These are phyloP conservation scores for Orchesellides sinensis DNA, from an alignment of 2,888 invertebrate genomes.

Conservation along the genomic window DNA sequence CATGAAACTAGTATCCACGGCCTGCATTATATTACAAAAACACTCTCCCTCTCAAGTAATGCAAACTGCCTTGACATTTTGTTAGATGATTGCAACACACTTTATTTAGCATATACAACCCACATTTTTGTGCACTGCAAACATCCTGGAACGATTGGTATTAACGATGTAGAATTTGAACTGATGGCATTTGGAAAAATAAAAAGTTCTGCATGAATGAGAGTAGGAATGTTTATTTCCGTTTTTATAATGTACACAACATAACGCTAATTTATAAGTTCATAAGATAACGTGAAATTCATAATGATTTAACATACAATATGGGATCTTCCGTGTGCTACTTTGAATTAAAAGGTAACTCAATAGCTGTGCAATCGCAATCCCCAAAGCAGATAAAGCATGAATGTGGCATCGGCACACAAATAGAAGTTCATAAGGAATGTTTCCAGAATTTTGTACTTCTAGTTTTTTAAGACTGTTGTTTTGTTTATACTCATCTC, in stretches of 20 bases:
- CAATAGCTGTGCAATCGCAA: background rate
- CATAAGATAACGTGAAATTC: background rate
- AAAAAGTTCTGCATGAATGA: too few species aligned
- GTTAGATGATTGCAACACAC: too few species aligned
- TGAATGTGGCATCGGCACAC: constrained; percentile 37
- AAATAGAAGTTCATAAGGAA: background rate
- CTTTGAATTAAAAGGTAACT: too few species aligned
- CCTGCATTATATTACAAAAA: background rate
- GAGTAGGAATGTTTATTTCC: too few species aligned
- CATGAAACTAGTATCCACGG: too few species aligned
- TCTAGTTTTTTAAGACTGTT: background rate
- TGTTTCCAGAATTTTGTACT: background rate
- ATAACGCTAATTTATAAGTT: background rate
- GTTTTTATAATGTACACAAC: constrained; percentile 64
- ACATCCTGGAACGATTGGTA: too few species aligned
- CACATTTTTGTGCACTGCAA: too few species aligned
- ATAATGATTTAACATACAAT: too few species aligned
- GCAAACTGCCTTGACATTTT: too few species aligned
- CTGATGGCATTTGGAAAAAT: constrained; percentile 73
- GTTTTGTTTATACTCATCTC: background rate
- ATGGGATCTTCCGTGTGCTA: too few species aligned
- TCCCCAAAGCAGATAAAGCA: constrained; percentile 40
- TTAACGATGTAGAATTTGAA: constrained; percentile 74
- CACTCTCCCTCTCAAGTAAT: background rate
- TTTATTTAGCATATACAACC: too few species aligned